Evolutionary conservation across 1,140 invertebrate species (phyloP).

Genomic region (Zaprionus kolodkinae): DNA sequence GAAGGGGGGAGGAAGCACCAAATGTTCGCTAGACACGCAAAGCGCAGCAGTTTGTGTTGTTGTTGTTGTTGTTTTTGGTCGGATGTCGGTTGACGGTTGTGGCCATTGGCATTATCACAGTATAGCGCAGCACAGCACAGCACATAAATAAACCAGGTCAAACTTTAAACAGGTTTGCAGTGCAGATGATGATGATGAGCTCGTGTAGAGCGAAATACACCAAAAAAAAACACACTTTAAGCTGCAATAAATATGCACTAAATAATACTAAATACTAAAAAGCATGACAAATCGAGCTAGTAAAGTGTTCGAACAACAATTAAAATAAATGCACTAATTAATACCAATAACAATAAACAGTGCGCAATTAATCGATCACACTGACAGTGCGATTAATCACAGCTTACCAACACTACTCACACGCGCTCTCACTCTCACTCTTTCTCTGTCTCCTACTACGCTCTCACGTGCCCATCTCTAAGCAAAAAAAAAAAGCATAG

Average conservation of each 20-base stretch:
- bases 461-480: slow-evolving; percentile 37
- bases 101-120: slow-evolving; percentile 40
- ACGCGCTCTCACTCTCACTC: too few relatives aligned
- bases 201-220: too few relatives aligned
- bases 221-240: too few relatives aligned
- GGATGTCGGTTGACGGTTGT: slow-evolving; percentile 7
- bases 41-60: not conserved
- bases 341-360: not conserved
- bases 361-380: not conserved
- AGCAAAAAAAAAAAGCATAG: slow-evolving; percentile 46
- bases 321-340: not conserved
- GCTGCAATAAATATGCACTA: not conserved
- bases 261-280: not conserved
- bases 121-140: not conserved
- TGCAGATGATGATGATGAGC: slow-evolving; percentile 31
- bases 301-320: too few relatives aligned
- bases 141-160: slow-evolving; percentile 54
- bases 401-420: not conserved
- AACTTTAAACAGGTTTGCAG: slow-evolving; percentile 33
- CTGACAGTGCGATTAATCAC: not conserved
- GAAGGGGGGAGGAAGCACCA: slow-evolving; percentile 11
- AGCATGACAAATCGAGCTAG: too few relatives aligned
- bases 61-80: not conserved
- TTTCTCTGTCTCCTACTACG: not conserved
- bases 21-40: slow-evolving; percentile 52